phyloP scores from a whole-genome alignment of 1,140 invertebrate species.

The Holcopasites calliopsidis region DNA sequence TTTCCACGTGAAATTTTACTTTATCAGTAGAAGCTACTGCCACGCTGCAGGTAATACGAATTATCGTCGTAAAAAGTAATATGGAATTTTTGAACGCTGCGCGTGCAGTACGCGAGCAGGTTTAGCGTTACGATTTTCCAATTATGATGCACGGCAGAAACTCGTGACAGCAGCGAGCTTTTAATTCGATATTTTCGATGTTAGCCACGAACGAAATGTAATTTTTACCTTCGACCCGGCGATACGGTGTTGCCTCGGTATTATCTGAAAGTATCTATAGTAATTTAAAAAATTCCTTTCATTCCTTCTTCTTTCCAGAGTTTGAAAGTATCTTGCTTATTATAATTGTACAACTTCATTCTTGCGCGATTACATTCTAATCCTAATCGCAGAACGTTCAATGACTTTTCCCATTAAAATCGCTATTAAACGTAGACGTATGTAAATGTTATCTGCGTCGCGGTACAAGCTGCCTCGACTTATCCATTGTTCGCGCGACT shows the following conservation, averaged over 20 bases:
- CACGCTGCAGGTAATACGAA: background rate
- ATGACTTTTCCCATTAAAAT: too few species aligned
- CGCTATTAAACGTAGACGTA: too few species aligned
- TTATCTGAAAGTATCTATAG: background rate
- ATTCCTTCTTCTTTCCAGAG: too few species aligned
- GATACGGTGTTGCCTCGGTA: background rate
- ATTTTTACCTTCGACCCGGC: background rate
- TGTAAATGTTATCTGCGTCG: conserved; percentile 7
- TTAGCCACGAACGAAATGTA: background rate
- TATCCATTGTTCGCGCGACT: conserved; percentile 2
- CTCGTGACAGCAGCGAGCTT: background rate
- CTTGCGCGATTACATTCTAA: too few species aligned
- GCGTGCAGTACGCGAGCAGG: background rate
- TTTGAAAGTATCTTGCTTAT: too few species aligned
- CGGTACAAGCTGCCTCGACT: too few species aligned
- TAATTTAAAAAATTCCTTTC: too few species aligned
- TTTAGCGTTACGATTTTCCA: background rate
- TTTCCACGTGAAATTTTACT: background rate
- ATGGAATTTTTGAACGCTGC: too few species aligned
- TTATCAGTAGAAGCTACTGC: background rate
- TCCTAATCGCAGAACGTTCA: too few species aligned
- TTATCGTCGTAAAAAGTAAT: background rate
- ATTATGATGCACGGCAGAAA: background rate
- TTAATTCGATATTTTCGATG: background rate
- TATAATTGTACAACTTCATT: too few species aligned